These are phyloP conservation scores for Ypsolopha sequella DNA, from an alignment of 2,888 invertebrate species.

Conservation along the genomic window DNA sequence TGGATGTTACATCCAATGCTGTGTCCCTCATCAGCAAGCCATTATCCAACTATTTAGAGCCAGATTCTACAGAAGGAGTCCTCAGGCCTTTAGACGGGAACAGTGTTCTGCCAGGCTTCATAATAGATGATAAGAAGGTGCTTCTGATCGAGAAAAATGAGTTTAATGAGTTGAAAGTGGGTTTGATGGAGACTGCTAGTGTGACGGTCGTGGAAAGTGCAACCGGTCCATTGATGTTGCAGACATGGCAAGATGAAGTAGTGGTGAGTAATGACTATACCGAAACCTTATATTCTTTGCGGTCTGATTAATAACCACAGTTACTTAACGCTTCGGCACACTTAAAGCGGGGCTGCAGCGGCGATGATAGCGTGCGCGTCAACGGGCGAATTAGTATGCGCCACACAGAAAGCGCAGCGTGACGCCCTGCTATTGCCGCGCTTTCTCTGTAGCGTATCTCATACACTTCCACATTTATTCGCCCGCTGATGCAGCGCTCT, in stretches of 20 bases:
- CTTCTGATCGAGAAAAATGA: slow-evolving; percentile 39
- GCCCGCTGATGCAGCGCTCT: too few species aligned
- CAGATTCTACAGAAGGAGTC: slow-evolving; percentile 20
- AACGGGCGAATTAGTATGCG: too few species aligned
- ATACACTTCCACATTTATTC: too few species aligned
- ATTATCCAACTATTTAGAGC: slow-evolving; percentile 35
- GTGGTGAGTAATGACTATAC: slow-evolving; percentile 22
- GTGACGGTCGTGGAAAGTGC: slow-evolving; percentile 39
- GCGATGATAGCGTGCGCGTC: too few species aligned
- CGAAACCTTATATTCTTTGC: too few species aligned
- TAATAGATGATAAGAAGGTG: slow-evolving; percentile 44
- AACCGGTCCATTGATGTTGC: slow-evolving; percentile 38
- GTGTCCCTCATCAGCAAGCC: slow-evolving; percentile 60
- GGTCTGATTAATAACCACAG: too few species aligned
- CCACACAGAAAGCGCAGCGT: too few species aligned
- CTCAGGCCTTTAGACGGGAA: slow-evolving; percentile 38
- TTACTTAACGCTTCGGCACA: too few species aligned
- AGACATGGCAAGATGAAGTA: slow-evolving; percentile 39
- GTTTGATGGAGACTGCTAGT: slow-evolving; percentile 34
- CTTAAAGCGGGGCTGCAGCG: too few species aligned
- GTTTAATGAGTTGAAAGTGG: slow-evolving; percentile 31
- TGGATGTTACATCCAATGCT: slow-evolving; percentile 71
- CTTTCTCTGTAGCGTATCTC: too few species aligned
- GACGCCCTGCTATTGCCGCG: too few species aligned
- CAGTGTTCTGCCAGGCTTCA: slow-evolving; percentile 42